These are phyloP conservation scores for Sylvilagus bachmani DNA, from an alignment of 2,113 vertebrate species.

Conservation along the genomic window DNA sequence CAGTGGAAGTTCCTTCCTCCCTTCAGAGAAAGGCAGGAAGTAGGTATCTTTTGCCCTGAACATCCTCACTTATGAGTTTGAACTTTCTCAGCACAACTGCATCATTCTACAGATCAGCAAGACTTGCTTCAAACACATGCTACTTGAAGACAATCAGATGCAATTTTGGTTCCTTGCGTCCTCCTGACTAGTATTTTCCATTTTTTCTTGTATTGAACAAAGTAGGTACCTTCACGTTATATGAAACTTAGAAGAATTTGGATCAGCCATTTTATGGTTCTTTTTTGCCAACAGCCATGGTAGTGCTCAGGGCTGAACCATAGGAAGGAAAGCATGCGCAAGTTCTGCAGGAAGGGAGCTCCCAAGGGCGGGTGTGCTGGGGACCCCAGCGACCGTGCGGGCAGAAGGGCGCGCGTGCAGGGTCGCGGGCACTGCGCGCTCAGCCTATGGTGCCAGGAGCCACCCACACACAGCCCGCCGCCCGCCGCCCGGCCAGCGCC, in stretches of 20 bases:
- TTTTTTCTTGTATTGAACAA: constrained; percentile 99
- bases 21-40: too few relatives aligned
- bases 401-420: background rate
- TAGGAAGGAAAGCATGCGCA: fast-evolving
- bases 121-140: constrained; percentile 98
- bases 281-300: constrained; percentile 99
- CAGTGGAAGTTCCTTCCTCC: too few relatives aligned
- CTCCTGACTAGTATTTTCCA: constrained; percentile 99
- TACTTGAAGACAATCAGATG: constrained; percentile 98
- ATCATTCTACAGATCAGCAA: constrained; percentile 98
- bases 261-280: constrained; percentile 97
- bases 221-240: constrained; percentile 99
- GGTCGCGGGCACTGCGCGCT: background rate
- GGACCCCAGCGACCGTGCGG: fast-evolving
- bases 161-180: constrained; percentile 99
- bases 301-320: constrained; percentile 81
- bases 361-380: fast-evolving
- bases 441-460: fast-evolving
- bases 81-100: constrained; percentile 99
- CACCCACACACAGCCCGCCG: fast-evolving
- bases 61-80: constrained; percentile 97
- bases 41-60: constrained; percentile 98
- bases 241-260: constrained; percentile 99
- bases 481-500: fast-evolving
- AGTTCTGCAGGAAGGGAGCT: too few relatives aligned